Base-by-base conservation (phyloP, 1,140 invertebrate species). In the Drosophila lacteicornis region DNA sequence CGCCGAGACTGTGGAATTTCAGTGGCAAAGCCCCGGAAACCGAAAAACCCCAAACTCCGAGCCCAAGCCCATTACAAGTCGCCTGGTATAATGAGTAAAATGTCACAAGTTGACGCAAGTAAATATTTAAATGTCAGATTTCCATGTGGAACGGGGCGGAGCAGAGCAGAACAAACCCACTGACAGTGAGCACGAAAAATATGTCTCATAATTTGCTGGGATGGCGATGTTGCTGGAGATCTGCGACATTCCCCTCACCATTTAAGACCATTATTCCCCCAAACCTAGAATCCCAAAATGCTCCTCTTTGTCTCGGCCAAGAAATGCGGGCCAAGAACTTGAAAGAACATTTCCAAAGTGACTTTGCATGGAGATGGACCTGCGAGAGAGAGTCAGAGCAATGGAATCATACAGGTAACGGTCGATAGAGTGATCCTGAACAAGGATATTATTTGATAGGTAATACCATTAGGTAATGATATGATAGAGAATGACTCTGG, bases 51-150 rank as follows among this genome's bases (percentile, higher is more conserved):
- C 9, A 49, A 75, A 30, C 19, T n/a, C 22, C 25, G 50, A 43
- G 33, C 45, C 66, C 30, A 38, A 47, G 25, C 65, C 65, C 27
- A 76, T 49, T 50, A 42, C 56, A 38, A 73, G 75, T 61, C 50
- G 36, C 49, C 49, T 75, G 59, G 50, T 51, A 65, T 90, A 90
- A 90, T 91, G 86, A 91, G 87, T 91, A 86, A 90, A 91, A 91
- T 91, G 86, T 90, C 87, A 90, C 80, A 90, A 90, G 79, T 85
- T 91, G 87, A 91, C 71, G 84, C 84, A 88, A 91, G 88, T 91
- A 91, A 91, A 91, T 91, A 91, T 91, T 91, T 91, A 91, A 91
- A 91, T 91, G 88, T 91, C 88, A 91, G 88, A 91, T 91, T 91
- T 84, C 80, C 78, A 83, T 80, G 77, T 78, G 71, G 55, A 43